Base-by-base conservation (phyloP, 2,888 invertebrate genomes). In the Eugnorisma glareosa region DNA sequence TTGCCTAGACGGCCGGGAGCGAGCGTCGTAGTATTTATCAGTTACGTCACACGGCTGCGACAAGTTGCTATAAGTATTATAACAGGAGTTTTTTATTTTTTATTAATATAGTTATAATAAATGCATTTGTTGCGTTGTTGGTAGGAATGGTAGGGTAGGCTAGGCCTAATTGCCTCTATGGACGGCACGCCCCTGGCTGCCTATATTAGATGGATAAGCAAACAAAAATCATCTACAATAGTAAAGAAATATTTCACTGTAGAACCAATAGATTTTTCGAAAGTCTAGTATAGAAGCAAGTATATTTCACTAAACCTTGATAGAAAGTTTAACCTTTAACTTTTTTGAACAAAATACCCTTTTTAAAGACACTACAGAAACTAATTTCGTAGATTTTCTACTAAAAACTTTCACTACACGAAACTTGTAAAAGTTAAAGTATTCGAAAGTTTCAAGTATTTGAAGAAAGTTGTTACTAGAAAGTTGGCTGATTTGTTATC, bases 361-460 rank as follows among this genome's bases (percentile, higher is more conserved):
- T 67, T 59, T 43, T 15, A 43, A 15, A 66, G 43, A 2, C 5
- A 37, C 28, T 70, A 48, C 13, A 73, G 24, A 82, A 83, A 73
- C 67, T 67, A 85, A 85, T 68, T 85, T 85, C n/a, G 21, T 59
- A 63, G 57, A 59, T 40, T 84, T 64, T 73, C 35, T 28, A 28
- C 18, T 31, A 43, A 37, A 75, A 85, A 72, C 64, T 77, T 72
- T 21, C 31, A 57, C 72, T 73, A 37, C n/a, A 67, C 24, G 21
- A 69, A 83, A 79, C 66, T 68, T 57, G 13, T 28, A 35, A 72
- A 40, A 67, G 72, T 51, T 21, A 48, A 64, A 80, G 82, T 69
- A 67, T 84, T 72, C 35, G 37, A 35, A 83, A 83, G 73, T 82
- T 74, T 63, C 28, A 70, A 73, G 54, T 57, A 82, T 85, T 82